Evolutionary conservation across 2,113 vertebrate genomes (phyloP), one percentile per base, ranked within the genome.

Genomic region (Bothrops jararaca): DNA sequence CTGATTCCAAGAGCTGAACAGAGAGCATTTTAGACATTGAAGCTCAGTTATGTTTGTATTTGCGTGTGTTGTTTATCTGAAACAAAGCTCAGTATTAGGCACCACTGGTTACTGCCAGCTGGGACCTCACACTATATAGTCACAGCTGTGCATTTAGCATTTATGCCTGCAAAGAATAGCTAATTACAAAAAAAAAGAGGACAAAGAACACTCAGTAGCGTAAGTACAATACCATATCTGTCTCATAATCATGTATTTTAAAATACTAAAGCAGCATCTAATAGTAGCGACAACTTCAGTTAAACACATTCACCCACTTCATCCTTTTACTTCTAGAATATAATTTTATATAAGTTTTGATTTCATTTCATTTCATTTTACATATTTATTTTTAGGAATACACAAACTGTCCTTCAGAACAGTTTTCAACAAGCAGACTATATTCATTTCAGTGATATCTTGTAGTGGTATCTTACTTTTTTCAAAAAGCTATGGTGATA

Each of bases 41-140:
- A 90, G 95, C 91, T 90, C 94, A 94, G 80, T 96, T 95, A 93
- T 96, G 94, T 96, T 97, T 97, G 95, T 94, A 95, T 97, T 97
- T 97, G 96, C 96, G 94, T 95, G 94, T 95, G 96, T 95, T 97
- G 97, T 98, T 97, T 97, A 96, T 97, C 87, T 93, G 95, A 91
- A 95, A 96, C 93, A 96, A 95, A 96, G 96, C 96, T 95, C 96
- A 96, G 97, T 98, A 97, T 97, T 97, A 97, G 97, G 97, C 97
- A 96, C 97, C 96, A 93, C 97, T 97, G 97, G 97, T 97, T 97
- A 97, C 97, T 97, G 97, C 98, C 98, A 98, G 97, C 97, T 97
- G 97, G 97, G 96, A 91, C 94, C 90, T 97, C 92, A 34, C 97
- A 96, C 95, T 91, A 90, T 92, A 89, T 90, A 94, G 93, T 88